Percentiles rank a stretch among this genome's conserved stretches.
These are phyloP conservation scores for Lethenteron reissneri DNA, from an alignment of 2,113 vertebrate species.

Conservation along the genomic window DNA sequence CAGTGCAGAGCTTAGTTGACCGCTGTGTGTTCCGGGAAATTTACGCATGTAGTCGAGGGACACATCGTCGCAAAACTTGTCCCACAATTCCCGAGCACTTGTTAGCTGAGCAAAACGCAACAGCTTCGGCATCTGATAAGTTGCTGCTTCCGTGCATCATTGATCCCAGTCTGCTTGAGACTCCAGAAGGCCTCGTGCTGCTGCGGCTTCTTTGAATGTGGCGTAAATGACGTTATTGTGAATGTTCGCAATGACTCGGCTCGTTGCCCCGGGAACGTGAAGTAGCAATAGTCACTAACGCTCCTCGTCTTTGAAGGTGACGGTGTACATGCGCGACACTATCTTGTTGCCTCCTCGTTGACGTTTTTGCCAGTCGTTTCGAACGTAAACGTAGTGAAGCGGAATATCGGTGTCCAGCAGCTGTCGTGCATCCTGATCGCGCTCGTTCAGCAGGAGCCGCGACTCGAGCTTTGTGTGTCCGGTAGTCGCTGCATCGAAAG, in stretches of 20 bases:
- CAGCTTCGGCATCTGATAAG: not conserved
- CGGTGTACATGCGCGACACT: not conserved
- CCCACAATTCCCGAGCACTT: not conserved
- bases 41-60: not conserved
- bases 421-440: not conserved
- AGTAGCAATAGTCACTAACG: not conserved
- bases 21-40: not conserved
- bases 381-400: not conserved
- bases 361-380: not conserved
- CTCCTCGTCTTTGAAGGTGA: not conserved
- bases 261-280: not conserved
- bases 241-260: not conserved
- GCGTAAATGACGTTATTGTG: not conserved
- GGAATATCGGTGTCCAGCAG: not conserved
- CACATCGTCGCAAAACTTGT: not conserved
- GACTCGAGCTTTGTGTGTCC: not conserved
- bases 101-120: not conserved
- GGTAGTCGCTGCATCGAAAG: not conserved
- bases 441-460: not conserved
- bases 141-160: not conserved
- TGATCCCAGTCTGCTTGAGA: not conserved
- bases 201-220: not conserved
- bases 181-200: not conserved
- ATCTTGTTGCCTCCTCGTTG: not conserved
- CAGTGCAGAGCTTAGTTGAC: not conserved